phyloP scores from a whole-genome alignment of 2,888 invertebrate species.

The Leptura quadrifasciata region DNA sequence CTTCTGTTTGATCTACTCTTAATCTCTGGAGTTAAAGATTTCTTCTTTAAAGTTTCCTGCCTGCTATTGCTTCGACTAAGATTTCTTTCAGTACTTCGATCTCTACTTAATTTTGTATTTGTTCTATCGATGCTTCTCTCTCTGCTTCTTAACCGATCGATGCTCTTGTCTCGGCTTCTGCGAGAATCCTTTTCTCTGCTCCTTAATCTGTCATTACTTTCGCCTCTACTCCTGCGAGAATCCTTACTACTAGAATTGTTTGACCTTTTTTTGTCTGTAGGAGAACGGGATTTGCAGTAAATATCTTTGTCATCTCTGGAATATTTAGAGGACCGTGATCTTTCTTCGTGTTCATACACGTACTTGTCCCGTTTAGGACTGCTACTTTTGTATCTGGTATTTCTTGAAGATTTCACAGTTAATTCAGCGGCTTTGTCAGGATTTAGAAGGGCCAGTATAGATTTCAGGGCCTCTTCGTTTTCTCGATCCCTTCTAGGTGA shows the following conservation, averaged over 20 bases:
- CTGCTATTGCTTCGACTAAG: slow-evolving; percentile 28
- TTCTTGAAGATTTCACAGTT: background rate
- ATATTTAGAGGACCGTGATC: slow-evolving; percentile 6
- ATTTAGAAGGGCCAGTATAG: slow-evolving; percentile 41
- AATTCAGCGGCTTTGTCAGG: slow-evolving; percentile 35
- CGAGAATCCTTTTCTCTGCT: background rate
- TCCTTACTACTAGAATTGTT: slow-evolving; percentile 14
- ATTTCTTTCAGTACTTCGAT: slow-evolving; percentile 42
- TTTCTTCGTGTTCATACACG: slow-evolving; percentile 4
- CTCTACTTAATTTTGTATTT: slow-evolving; percentile 57
- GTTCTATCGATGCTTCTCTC: slow-evolving; percentile 57
- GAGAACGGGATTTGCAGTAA: slow-evolving; percentile 18
- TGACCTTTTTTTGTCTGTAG: background rate
- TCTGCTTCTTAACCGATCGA: background rate
- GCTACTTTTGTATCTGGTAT: background rate
- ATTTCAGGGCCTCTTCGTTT: slow-evolving; percentile 34
- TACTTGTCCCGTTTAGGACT: slow-evolving; percentile 4
- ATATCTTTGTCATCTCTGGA: background rate
- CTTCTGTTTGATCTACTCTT: slow-evolving; percentile 45
- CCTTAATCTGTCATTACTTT: slow-evolving; percentile 6
- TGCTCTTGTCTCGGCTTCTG: background rate
- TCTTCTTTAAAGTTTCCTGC: slow-evolving; percentile 43
- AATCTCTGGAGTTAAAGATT: slow-evolving; percentile 47
- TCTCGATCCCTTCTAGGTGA: slow-evolving; percentile 17
- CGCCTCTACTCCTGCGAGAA: background rate